These are phyloP conservation scores for Nesidiocoris tenuis DNA, from an alignment of 2,888 invertebrate genomes.

Conservation along the genomic window DNA sequence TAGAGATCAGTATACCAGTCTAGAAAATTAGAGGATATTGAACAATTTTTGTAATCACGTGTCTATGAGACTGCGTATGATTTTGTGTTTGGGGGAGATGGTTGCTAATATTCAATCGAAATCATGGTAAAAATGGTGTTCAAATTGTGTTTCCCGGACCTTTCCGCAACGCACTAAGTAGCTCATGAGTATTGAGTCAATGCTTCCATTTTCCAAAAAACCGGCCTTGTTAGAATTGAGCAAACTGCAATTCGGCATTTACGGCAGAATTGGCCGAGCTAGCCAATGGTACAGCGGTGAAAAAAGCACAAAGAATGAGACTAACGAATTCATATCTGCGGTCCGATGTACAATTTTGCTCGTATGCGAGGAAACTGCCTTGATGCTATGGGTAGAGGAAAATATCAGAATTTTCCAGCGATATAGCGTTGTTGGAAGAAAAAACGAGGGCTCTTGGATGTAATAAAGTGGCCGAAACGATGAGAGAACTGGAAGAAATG, in stretches of 20 bases:
- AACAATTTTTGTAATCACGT: no score
- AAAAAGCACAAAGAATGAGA: neutral
- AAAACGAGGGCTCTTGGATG: conserved; percentile 35
- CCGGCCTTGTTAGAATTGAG: no score
- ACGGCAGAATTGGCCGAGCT: neutral
- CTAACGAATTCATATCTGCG: neutral
- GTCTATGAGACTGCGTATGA: no score
- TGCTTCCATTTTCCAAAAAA: no score
- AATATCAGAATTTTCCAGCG: neutral
- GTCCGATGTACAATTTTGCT: neutral
- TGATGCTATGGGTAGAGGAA: neutral
- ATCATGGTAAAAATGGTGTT: no score
- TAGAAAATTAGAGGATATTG: no score
- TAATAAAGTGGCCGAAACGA: conserved; percentile 24
- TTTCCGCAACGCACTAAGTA: no score
- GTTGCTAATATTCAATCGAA: no score
- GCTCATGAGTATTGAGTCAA: no score
- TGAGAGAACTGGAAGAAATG: conserved; percentile 36
- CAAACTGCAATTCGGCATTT: neutral
- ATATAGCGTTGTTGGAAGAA: conserved; percentile 9
- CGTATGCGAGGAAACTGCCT: neutral
- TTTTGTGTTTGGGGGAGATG: no score
- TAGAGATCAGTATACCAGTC: no score
- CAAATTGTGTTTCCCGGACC: no score
- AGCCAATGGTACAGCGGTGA: neutral